Base-by-base conservation (phyloP, 2,888 invertebrate species). In the Lithodes maja region DNA sequence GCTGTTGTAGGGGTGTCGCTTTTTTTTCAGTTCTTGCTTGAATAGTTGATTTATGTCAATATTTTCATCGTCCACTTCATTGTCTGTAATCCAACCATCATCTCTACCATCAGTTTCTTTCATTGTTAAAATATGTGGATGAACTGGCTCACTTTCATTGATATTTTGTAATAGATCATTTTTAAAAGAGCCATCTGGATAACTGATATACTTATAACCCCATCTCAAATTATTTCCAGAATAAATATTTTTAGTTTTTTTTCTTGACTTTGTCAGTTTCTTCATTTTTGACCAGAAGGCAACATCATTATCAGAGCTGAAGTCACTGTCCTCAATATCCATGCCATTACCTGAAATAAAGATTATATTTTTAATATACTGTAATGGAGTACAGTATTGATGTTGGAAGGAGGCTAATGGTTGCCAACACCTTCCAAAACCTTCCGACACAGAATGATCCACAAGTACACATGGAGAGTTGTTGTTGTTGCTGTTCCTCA, bases 11-110 rank as follows among this genome's bases (percentile, higher is more conserved):
- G 88, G 88, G n/a, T 54, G 71, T 49, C 88, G 83, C 61, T 81
- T 84, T 54, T 75, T 79, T 52, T 84, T 85, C 79, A 49, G 75
- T 17, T 88, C 88, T 1, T 61, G 33, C 55, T 81, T 84, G 52
- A 88, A 88, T 15, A 84, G 84, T 52, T 68, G n/a, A n/a, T 87
- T 81, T 3, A 82, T 74, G 54, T 83, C 84, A 74, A 88, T 33
- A 53, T 81, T 80, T 75, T 88, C 88, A 52, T 61, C 77, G 61
- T 88, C 88, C 9, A 75, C 75, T 33, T 88, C 88, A 85, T 85
- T 75, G 49, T 88, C 88, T 75, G 88, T 88, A 54, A 88, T 85
- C 88, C 88, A 88, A 15, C 85, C 88, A 61, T 80, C 80, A 3
- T 61, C 78, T 9, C 52, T 86, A 17, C 49, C 33, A 49, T 71